Evolutionary conservation across 2,113 vertebrate species (phyloP).

Genomic region (Scomber colias): DNA sequence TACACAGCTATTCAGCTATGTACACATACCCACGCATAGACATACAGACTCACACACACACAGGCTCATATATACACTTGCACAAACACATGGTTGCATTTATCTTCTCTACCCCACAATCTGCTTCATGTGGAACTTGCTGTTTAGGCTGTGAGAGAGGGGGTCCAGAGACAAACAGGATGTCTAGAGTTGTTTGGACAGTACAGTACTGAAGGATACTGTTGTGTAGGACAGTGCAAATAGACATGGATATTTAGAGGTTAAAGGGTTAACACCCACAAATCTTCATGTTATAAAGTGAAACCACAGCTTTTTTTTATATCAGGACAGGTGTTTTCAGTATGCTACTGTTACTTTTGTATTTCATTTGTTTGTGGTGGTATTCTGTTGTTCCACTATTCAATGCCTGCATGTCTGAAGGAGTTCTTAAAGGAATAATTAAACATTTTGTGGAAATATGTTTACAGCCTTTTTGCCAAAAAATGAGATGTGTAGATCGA

Average conservation of each 20-base stretch:
- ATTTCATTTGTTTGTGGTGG: not conserved
- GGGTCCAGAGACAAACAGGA: constrained; percentile 81
- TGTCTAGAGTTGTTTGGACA: constrained; percentile 79
- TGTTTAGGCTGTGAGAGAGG: constrained; percentile 75
- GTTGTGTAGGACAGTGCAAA: constrained; percentile 15
- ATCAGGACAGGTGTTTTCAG: constrained; percentile 10
- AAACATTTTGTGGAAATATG: constrained; percentile 17
- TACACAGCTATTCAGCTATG: constrained; percentile 38
- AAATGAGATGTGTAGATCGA: constrained; percentile 8
- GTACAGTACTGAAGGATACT: constrained; percentile 43
- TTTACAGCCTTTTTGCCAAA: not conserved
- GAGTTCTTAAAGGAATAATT: not conserved
- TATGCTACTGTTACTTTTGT: not conserved
- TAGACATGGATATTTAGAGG: constrained; percentile 2
- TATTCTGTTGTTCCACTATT: constrained; percentile 3
- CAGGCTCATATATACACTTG: constrained; percentile 66
- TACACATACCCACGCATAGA: constrained; percentile 55
- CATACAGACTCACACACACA: constrained; percentile 33
- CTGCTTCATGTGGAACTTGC: constrained; percentile 81
- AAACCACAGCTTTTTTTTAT: not conserved
- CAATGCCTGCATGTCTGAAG: constrained; percentile 9
- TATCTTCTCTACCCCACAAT: constrained; percentile 79
- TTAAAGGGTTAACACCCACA: constrained; percentile 7
- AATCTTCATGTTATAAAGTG: not conserved
- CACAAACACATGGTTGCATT: constrained; percentile 82